These are phyloP conservation scores for Orthosia gothica DNA, from an alignment of 2,888 invertebrate species.

Conservation along the genomic window DNA sequence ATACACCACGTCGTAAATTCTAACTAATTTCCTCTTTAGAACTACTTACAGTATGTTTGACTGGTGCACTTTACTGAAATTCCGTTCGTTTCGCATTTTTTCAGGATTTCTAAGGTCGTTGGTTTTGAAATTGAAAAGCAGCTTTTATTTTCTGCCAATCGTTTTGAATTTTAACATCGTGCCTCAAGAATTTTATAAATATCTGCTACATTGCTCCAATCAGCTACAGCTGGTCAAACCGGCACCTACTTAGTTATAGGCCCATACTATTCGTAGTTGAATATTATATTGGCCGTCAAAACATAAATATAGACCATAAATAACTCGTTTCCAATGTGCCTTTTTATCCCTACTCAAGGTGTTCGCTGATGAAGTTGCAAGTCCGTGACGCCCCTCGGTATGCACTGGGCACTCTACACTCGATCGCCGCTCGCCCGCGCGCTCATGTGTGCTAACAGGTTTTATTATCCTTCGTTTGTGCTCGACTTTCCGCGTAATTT, in stretches of 20 bases:
- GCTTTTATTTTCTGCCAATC: background rate
- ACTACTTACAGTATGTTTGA: background rate
- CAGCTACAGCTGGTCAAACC: no score
- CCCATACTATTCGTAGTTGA: background rate
- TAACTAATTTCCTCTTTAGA: constrained; percentile 5
- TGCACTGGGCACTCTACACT: constrained; percentile 37
- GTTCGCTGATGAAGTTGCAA: constrained; percentile 48
- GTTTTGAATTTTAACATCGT: background rate
- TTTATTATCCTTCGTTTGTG: constrained; percentile 62
- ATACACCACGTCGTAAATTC: constrained; percentile 29
- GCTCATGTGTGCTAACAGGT: constrained; percentile 72
- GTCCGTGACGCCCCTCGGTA: constrained; percentile 71
- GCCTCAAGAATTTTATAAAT: background rate
- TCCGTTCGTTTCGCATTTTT: background rate
- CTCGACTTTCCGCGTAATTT: constrained; percentile 41
- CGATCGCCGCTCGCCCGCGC: constrained; percentile 62
- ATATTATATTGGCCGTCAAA: background rate
- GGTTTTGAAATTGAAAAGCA: background rate
- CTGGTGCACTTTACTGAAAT: background rate
- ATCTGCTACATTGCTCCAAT: no score
- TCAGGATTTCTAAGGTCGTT: background rate
- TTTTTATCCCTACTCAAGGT: constrained; percentile 8
- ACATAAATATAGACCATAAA: background rate
- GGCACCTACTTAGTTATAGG: background rate
- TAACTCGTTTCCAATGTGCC: background rate